A percentile compares a stretch with the other conserved stretches of the same genome.
phyloP scores from a whole-genome alignment of 2,888 invertebrate species.

The Prenolepis imparis region DNA sequence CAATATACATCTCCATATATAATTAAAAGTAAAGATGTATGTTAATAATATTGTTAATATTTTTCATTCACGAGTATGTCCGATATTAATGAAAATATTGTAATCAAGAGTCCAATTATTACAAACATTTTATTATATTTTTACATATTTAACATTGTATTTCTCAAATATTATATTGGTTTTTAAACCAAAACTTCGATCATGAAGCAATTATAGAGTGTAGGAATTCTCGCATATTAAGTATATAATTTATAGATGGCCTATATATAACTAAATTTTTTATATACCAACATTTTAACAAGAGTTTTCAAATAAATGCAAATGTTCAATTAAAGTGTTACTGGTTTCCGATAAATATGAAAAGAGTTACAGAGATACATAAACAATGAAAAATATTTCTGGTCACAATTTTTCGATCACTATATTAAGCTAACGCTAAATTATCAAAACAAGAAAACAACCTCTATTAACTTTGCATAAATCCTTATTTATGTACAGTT shows the following conservation, averaged over 20 bases:
- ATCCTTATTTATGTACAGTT: conserved; percentile 16
- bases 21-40: conserved; percentile 15
- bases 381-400: conserved; percentile 41
- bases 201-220: conserved; percentile 3
- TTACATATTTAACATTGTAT: not conserved
- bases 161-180: conserved; percentile 6
- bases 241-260: conserved; percentile 33
- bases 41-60: not conserved
- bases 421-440: conserved; percentile 22
- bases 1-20: not conserved
- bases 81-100: not conserved
- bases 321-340: conserved; percentile 40
- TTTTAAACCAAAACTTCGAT: conserved; percentile 6
- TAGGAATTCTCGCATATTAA: conserved; percentile 28
- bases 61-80: not conserved
- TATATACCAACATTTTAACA: not conserved
- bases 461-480: conserved; percentile 13
- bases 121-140: not conserved
- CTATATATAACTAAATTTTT: conserved; percentile 31
- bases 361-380: conserved; percentile 1
- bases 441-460: not conserved
- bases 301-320: conserved; percentile 5
- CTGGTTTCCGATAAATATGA: conserved; percentile 41
- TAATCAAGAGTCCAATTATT: not conserved
- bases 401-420: not conserved